A percentile compares a stretch with the other conserved stretches of the same genome.
Conservation (phyloP, 2,888 invertebrate species). For the Thyatira batis region DNA sequence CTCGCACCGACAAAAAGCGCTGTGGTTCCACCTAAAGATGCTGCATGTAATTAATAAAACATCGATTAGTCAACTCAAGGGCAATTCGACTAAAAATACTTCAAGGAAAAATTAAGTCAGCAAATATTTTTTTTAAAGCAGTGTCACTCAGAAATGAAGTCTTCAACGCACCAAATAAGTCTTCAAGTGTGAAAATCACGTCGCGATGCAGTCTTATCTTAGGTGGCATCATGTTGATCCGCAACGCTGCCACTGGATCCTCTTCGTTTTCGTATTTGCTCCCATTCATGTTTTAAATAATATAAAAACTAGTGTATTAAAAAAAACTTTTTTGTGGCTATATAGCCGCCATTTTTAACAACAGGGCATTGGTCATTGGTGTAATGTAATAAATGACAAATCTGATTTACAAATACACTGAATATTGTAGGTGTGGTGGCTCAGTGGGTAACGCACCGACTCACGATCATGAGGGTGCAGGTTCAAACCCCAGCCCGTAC, state of each 20-base stretch:
- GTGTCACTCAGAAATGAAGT: not conserved
- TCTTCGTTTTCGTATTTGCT: conserved; percentile 37
- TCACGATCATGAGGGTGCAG: too few relatives aligned
- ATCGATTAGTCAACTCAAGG: not conserved
- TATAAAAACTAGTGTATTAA: conserved; percentile 5
- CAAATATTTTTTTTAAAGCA: not conserved
- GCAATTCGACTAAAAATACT: not conserved
- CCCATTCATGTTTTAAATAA: conserved; percentile 59
- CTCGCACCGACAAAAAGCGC: conserved; percentile 77
- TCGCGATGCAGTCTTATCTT: conserved; percentile 71
- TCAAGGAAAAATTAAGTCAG: not conserved
- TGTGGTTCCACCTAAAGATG: conserved; percentile 75
- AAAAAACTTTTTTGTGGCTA: too few relatives aligned
- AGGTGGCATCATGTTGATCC: conserved; percentile 73
- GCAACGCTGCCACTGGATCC: conserved; percentile 47
- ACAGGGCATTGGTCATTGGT: too few relatives aligned
- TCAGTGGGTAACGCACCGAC: too few relatives aligned
- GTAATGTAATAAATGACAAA: too few relatives aligned
- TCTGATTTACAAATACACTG: too few relatives aligned
- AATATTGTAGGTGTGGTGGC: too few relatives aligned
- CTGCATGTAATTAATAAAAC: conserved; percentile 35
- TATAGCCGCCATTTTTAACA: too few relatives aligned
- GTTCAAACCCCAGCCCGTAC: too few relatives aligned
- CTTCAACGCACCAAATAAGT: conserved; percentile 67
- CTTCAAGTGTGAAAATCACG: conserved; percentile 74